Conservation (phyloP, 2,888 invertebrate genomes). For the Diaprepes abbreviatus region DNA sequence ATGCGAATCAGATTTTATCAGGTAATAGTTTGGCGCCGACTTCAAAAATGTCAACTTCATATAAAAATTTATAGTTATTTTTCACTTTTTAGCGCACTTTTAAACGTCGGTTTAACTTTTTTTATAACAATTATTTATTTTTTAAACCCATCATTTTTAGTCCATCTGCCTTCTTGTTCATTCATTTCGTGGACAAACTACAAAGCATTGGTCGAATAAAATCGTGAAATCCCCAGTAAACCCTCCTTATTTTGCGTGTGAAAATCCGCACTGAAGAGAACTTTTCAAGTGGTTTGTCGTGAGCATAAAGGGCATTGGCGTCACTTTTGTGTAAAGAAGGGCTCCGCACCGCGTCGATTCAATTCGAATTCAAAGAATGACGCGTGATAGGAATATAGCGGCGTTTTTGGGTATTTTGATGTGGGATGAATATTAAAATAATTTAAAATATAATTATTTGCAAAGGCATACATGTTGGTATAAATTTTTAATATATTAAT, state of each 20-base stretch:
- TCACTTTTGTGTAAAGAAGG: conserved; percentile 20
- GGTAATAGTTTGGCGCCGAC: too few relatives aligned
- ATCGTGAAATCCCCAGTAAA: background rate
- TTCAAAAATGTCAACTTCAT: too few relatives aligned
- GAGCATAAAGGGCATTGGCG: conserved; percentile 36
- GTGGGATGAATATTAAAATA: conserved; percentile 39
- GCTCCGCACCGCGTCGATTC: conserved; percentile 18
- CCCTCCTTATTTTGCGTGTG: conserved; percentile 20
- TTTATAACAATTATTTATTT: too few relatives aligned
- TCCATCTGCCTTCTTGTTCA: too few relatives aligned
- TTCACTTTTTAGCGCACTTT: too few relatives aligned
- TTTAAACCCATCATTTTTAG: too few relatives aligned
- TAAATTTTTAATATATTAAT: too few relatives aligned
- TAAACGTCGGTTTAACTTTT: too few relatives aligned
- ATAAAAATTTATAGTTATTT: too few relatives aligned
- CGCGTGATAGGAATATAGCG: conserved; percentile 39
- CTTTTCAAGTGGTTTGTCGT: conserved; percentile 34
- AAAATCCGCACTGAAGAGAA: conserved; percentile 27
- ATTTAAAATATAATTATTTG: background rate
- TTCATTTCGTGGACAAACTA: too few relatives aligned
- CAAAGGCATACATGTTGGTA: too few relatives aligned
- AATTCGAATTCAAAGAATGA: conserved; percentile 40
- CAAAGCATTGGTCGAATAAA: background rate
- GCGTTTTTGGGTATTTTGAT: conserved; percentile 9
- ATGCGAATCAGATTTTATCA: too few relatives aligned